Conservation (phyloP, 1,140 invertebrate species). For the Paralvinella palmiformis region DNA sequence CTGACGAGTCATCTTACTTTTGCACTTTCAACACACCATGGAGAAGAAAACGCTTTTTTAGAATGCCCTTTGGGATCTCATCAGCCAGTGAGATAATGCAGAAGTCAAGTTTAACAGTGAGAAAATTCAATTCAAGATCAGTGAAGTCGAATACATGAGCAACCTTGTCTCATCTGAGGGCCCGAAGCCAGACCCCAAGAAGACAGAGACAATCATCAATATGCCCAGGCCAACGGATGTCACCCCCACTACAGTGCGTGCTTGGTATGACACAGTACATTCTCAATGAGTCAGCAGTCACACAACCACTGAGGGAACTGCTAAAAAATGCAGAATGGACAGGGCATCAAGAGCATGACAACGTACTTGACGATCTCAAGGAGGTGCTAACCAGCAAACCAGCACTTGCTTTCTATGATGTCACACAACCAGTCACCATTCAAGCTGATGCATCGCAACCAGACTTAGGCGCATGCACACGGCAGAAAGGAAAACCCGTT, state of each 20-base stretch:
- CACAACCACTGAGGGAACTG: conserved; percentile 3
- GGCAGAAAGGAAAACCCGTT: conserved; percentile 49
- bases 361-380: conserved; percentile 25
- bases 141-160: conserved; percentile 6
- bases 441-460: conserved; percentile 29
- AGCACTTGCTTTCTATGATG: conserved; percentile 28
- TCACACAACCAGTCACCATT: conserved; percentile 22
- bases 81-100: conserved; percentile 36
- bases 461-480: conserved; percentile 46
- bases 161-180: neutral
- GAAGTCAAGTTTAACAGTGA: conserved; percentile 6
- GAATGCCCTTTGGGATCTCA: conserved; percentile 23
- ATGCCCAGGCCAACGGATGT: conserved; percentile 1
- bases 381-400: conserved; percentile 21
- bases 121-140: conserved; percentile 1
- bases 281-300: conserved; percentile 1
- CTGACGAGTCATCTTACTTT: conserved; percentile 24
- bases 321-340: conserved; percentile 3
- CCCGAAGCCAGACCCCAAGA: conserved; percentile 8
- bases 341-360: conserved; percentile 10
- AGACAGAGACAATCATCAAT: conserved; percentile 7
- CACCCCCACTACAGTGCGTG: conserved; percentile 3
- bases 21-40: conserved; percentile 24
- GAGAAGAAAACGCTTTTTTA: conserved; percentile 19
- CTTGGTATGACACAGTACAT: conserved; percentile 12